A percentile compares a stretch with the other conserved stretches of the same genome.
These are phyloP conservation scores for Pyrrhura leucotis DNA, from an alignment of 2,797 vertebrate species.

Conservation along the genomic window DNA sequence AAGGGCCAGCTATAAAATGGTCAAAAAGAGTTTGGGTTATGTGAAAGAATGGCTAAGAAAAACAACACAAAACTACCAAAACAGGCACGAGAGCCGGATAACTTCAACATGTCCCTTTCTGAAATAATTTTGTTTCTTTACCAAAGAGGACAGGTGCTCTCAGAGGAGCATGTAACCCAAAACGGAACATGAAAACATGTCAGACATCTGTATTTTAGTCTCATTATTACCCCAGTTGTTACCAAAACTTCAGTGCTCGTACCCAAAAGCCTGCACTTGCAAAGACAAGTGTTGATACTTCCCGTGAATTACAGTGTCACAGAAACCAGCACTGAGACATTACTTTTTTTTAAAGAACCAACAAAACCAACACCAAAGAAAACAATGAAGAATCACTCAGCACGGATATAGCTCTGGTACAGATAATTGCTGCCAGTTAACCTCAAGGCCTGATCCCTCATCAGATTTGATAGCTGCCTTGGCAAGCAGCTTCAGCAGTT, in stretches of 20 bases:
- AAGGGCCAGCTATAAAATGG: neutral
- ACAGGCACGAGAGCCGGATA: neutral
- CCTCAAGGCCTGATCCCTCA: constrained; percentile 49
- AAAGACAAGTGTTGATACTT: neutral
- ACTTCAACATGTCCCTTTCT: neutral
- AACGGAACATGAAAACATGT: neutral
- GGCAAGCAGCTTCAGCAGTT: constrained; percentile 21
- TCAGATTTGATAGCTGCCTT: constrained; percentile 31
- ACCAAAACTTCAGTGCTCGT: neutral
- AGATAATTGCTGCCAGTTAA: constrained; percentile 40
- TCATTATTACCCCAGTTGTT: neutral
- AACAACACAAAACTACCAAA: neutral
- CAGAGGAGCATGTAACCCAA: neutral
- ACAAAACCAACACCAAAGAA: neutral
- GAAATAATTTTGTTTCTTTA: neutral
- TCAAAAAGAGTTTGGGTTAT: neutral
- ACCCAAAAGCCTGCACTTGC: neutral
- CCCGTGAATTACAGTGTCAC: neutral
- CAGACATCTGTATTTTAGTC: neutral
- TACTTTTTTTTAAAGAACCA: neutral
- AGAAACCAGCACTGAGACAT: neutral
- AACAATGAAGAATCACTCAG: neutral
- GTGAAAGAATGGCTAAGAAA: neutral
- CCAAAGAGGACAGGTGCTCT: neutral
- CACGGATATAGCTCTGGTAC: neutral